Evolutionary conservation across 2,888 invertebrate species (phyloP).

Genomic region (Eledona agricola): DNA sequence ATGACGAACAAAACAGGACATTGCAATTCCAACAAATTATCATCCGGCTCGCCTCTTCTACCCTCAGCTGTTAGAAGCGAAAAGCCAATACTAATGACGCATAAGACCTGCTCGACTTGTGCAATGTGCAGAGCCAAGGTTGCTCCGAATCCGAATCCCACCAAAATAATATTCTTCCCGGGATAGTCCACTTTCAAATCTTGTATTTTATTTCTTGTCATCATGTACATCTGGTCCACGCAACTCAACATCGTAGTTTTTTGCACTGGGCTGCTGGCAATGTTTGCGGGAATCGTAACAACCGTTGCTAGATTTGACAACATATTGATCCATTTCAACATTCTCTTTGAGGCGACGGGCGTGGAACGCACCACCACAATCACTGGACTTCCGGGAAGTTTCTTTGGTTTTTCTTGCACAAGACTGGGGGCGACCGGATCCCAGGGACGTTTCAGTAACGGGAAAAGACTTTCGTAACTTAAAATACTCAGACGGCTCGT

Average conservation of each 20-base stretch:
- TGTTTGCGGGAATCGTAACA: conserved; percentile 68
- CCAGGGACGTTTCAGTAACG: conserved; percentile 76
- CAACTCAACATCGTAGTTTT: conserved; percentile 66
- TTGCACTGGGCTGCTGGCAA: conserved; percentile 40
- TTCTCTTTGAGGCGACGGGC: conserved; percentile 66
- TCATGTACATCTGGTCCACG: conserved; percentile 71
- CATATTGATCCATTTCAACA: conserved; percentile 76
- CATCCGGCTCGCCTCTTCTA: conserved; percentile 77
- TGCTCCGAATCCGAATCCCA: conserved; percentile 82
- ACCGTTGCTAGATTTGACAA: conserved; percentile 75
- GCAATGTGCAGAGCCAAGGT: conserved; percentile 79
- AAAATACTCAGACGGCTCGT: conserved; percentile 63
- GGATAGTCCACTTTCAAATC: conserved; percentile 75
- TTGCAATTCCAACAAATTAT: conserved; percentile 75
- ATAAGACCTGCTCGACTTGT: conserved; percentile 74
- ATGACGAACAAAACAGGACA: conserved; percentile 81
- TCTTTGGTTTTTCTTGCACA: conserved; percentile 72
- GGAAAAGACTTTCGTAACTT: conserved; percentile 71
- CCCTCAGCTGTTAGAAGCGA: conserved; percentile 78
- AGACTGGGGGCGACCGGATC: conserved; percentile 73
- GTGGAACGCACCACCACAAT: conserved; percentile 71
- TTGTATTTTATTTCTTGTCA: conserved; percentile 75
- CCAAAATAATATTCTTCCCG: conserved; percentile 75
- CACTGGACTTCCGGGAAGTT: conserved; percentile 74
- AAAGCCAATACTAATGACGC: conserved; percentile 81